Base-by-base conservation (phyloP, 2,888 invertebrate genomes). In the Cephus runcator region DNA sequence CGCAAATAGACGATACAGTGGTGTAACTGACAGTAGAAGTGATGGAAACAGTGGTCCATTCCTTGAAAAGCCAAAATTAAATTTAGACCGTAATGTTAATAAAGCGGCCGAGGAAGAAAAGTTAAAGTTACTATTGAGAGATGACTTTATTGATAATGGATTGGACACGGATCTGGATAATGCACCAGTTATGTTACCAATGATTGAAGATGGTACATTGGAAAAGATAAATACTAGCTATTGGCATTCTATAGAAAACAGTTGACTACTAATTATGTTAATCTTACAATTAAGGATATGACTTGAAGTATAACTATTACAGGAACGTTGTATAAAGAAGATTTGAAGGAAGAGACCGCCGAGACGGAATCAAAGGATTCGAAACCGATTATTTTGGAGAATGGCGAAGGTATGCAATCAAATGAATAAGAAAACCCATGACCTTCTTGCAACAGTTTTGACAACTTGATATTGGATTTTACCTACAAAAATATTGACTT, bases 71-170 rank as follows among this genome's bases (percentile, higher is more conserved):
- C 88, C 89, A 73, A 87, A 88, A 85, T 82, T 90, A 69, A 86
- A 90, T 76, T 83, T 88, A 68, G 85, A 90, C 81, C 85, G 86
- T 36, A 87, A 81, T 33, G 76, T 89, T 34, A 83, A 91, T 80
- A 91, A 91, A 82, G 85, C 81, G 11, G 90, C 90, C 35, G 90
- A 91, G 79, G 91, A 90, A 40, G 86, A 86, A 79, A 89, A 87
- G 80, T 80, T 92, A 31, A 88, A 88, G 73, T 75, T 85, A 11
- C 79, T 92, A n/a, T 83, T 92, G 12, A 87, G 87, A 78, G 92
- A 92, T 85, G 91, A 92, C 85, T 91, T 91, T 76, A 84, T 91
- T 15, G 91, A 91, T 79, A 89, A 91, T 81, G 88, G 82, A 35
- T 80, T 83, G 30, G 85, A 88, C 34, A 34, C 83, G n/a, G 79